These are phyloP conservation scores for Anticlea derivata DNA, from an alignment of 2,888 invertebrate species.

Conservation along the genomic window DNA sequence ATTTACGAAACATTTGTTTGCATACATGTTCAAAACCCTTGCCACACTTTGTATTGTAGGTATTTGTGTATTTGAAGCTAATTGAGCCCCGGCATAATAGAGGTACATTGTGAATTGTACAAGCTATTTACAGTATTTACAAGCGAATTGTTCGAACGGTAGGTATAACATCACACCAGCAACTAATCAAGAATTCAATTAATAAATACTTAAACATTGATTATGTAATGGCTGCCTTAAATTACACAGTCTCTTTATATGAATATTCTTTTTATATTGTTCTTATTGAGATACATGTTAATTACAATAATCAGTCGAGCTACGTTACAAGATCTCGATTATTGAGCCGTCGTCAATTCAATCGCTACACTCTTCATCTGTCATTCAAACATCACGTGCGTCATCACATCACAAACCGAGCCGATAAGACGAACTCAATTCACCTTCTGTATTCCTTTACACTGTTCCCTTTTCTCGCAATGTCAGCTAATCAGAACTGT, in stretches of 20 bases:
- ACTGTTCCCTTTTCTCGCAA: slow-evolving; percentile 28
- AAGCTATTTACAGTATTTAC: slow-evolving; percentile 59
- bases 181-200: slow-evolving; percentile 27
- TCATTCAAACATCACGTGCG: neutral
- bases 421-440: slow-evolving; percentile 13
- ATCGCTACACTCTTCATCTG: slow-evolving; percentile 31
- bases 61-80: no score
- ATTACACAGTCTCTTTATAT: slow-evolving; percentile 70
- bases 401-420: neutral
- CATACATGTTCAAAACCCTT: no score
- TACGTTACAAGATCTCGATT: slow-evolving; percentile 64
- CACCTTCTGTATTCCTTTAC: slow-evolving; percentile 20
- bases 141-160: slow-evolving; percentile 52
- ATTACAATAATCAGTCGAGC: slow-evolving; percentile 73
- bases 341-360: slow-evolving; percentile 56
- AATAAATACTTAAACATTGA: slow-evolving; percentile 39
- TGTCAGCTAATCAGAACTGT: slow-evolving; percentile 88
- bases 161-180: slow-evolving; percentile 40
- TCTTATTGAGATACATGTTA: slow-evolving; percentile 74
- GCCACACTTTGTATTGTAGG: no score
- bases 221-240: slow-evolving; percentile 72
- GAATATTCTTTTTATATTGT: slow-evolving; percentile 70
- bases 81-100: neutral
- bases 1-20: no score
- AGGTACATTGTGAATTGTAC: slow-evolving; percentile 17